Evolutionary conservation across 2,113 vertebrate genomes (phyloP).

Genomic region (Dromas ardeola): DNA sequence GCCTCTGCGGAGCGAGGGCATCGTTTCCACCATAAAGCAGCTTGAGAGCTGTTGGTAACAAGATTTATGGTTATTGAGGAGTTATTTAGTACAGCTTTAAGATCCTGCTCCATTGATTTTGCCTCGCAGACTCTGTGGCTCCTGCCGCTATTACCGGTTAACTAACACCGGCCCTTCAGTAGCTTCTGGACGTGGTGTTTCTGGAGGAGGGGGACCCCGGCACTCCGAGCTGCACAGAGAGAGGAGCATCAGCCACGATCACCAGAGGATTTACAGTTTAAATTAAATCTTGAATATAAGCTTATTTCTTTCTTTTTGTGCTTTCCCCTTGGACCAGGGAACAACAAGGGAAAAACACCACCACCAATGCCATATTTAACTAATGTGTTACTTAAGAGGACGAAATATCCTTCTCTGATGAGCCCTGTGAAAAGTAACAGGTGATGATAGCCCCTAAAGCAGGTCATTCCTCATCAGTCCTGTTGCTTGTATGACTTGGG

Average conservation of each 20-base stretch:
- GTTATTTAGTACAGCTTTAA: constrained; percentile 33
- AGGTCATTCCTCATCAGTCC: background rate
- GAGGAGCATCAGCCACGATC: background rate
- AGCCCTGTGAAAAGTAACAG: background rate
- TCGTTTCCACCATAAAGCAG: background rate
- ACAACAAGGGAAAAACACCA: background rate
- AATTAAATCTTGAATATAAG: background rate
- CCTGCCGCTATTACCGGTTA: background rate
- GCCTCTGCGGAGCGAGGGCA: background rate
- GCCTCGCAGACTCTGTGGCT: background rate
- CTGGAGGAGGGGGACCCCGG: background rate
- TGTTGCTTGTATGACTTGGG: background rate
- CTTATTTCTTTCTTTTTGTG: background rate
- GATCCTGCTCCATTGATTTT: constrained; percentile 27
- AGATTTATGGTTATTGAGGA: constrained; percentile 42
- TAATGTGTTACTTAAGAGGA: background rate
- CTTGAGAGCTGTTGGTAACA: background rate
- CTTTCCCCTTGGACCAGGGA: background rate
- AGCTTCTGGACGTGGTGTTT: background rate
- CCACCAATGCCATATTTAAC: background rate
- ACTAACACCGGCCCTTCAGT: fast-evolving
- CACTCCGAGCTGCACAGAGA: background rate
- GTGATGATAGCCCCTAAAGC: background rate
- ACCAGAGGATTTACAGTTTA: background rate
- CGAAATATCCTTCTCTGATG: background rate